A percentile compares a stretch with the other conserved stretches of the same genome.
These are phyloP conservation scores for Sinocyclocheilus maitianheensis DNA, from an alignment of 2,113 vertebrate species.

Conservation along the genomic window DNA sequence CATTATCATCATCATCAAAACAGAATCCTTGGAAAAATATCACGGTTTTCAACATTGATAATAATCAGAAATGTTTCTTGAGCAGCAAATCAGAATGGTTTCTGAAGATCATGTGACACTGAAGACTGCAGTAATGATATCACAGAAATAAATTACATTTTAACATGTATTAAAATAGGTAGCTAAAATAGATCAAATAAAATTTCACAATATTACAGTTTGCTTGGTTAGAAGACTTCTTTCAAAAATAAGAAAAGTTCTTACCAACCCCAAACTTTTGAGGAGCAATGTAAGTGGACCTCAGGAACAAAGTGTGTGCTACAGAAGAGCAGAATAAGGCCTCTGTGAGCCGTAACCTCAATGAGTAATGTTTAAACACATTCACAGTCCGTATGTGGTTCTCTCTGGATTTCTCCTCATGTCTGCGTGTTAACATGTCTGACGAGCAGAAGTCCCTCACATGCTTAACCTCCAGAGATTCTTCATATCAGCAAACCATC, in stretches of 20 bases:
- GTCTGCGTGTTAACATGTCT: conserved; percentile 1
- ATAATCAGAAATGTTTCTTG: no score
- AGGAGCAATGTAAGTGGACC: no score
- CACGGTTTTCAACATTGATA: no score
- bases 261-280: no score
- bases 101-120: no score
- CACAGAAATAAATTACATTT: no score
- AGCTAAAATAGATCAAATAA: no score
- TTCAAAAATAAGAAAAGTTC: not conserved
- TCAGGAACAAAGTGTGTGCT: not conserved
- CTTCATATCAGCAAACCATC: conserved; percentile 6
- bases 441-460: not conserved
- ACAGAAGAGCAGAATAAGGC: not conserved
- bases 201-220: no score
- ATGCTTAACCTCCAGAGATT: not conserved
- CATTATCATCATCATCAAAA: no score
- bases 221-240: not conserved
- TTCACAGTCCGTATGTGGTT: not conserved
- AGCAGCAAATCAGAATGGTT: no score
- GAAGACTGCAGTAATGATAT: no score
- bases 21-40: no score
- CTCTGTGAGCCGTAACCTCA: not conserved
- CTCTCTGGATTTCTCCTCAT: conserved; percentile 18
- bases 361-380: conserved; percentile 14
- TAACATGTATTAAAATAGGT: not conserved